Conservation (phyloP, 2,113 vertebrate genomes). For the Heterocephalus glaber region DNA sequence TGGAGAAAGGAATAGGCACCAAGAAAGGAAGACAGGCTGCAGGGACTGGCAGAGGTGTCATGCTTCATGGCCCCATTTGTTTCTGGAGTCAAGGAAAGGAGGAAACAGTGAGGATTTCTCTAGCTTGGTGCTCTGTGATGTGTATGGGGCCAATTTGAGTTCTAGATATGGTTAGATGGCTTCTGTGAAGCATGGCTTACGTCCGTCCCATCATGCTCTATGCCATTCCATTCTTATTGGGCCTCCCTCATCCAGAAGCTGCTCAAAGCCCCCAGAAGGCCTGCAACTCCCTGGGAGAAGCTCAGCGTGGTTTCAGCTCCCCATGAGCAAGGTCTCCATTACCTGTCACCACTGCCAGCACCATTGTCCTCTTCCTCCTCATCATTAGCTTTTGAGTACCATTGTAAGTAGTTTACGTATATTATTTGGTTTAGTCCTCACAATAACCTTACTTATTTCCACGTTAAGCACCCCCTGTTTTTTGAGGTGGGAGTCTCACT, state of each 20-base stretch:
- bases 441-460: not conserved
- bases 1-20: not conserved
- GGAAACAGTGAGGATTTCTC: not conserved
- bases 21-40: not conserved
- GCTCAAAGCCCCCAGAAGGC: not conserved
- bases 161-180: not conserved
- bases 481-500: not conserved
- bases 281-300: not conserved
- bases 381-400: not conserved
- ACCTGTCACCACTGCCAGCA: not conserved
- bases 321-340: not conserved
- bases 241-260: not conserved
- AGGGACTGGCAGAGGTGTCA: not conserved
- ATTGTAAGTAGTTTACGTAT: not conserved
- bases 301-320: not conserved
- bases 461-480: not conserved
- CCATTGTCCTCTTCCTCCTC: no score
- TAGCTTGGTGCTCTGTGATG: not conserved
- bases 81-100: not conserved
- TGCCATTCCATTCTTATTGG: not conserved
- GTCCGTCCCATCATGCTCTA: not conserved
- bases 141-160: not conserved
- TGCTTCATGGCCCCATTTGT: accelerated
- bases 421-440: not conserved
- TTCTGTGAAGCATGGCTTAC: not conserved